Conservation (phyloP, 2,888 invertebrate species). For the Pristionchus exspectatus region DNA sequence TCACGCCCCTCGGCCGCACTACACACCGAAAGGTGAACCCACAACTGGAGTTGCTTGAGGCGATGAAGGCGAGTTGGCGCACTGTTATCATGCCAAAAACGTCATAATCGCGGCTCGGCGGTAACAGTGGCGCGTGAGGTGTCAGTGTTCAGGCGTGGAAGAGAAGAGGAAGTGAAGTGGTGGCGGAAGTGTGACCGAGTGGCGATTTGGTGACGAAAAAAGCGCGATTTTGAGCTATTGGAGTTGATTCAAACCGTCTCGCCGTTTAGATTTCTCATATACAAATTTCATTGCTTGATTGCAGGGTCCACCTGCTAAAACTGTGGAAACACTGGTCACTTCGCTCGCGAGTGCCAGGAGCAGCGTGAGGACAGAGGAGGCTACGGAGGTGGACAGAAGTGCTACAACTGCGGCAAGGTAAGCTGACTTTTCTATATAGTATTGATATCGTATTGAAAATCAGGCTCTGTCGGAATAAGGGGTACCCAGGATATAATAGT, state of each 20-base stretch:
- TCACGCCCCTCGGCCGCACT: too few relatives aligned
- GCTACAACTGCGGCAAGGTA: constrained; percentile 72
- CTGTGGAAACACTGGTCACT: constrained; percentile 73
- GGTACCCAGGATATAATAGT: too few relatives aligned
- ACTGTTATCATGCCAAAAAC: not conserved
- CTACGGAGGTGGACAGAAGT: constrained; percentile 64
- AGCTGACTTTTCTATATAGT: not conserved
- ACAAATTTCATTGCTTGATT: not conserved
- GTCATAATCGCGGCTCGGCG: not conserved
- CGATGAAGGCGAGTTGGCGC: constrained; percentile 49
- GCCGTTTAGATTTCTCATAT: not conserved
- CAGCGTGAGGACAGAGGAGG: constrained; percentile 60
- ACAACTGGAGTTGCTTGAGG: not conserved
- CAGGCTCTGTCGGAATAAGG: not conserved
- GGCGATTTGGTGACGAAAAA: constrained; percentile 18
- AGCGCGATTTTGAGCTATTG: not conserved
- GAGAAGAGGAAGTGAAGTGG: constrained; percentile 24
- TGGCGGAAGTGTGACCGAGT: constrained; percentile 38
- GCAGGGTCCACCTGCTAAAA: constrained; percentile 65
- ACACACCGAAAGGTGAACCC: too few relatives aligned
- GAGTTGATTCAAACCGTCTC: not conserved
- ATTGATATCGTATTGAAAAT: not conserved
- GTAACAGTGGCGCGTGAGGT: constrained; percentile 50
- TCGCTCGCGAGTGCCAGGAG: constrained; percentile 75
- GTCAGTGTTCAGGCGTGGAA: constrained; percentile 41